Evolutionary conservation across 2,113 vertebrate species (phyloP), one percentile per base, ranked within the genome.

Genomic region (Vidua chalybeata): DNA sequence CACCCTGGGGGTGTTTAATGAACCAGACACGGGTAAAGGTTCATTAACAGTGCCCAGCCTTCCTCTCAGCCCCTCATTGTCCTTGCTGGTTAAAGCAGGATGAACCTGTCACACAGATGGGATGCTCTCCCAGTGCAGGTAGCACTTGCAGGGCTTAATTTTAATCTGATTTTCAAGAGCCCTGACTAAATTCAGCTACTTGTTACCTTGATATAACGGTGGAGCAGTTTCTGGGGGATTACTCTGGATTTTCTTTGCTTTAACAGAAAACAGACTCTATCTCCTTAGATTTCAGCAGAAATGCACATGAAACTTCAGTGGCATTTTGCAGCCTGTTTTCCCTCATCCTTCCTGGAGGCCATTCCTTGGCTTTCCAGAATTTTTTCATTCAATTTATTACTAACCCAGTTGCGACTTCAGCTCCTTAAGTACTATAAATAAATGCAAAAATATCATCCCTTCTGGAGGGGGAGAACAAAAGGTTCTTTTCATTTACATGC

Each of bases 161-260:
- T 68, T 59, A 17, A 62, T 82, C 66, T 46, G 27, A 41, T 39
- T 93, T 87, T 76, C 58, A 79, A 76, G 63, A 95, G 35, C 26
- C 28, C 46, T 66, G 72, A 13, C 55, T 91, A 41, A 91, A 85
- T 76, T 85, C 51, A 67, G 46, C 58, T 73, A 1, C 72, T 35
- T 82, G 59, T 93, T 91, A 95, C 78, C 67, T 79, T 74, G 59
- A 55, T 56, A 11, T 7, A 31, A 83, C 8, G 1, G n/a, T 6
- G 6, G 58, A 89, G 46, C 26, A 43, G 30, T 66, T 93, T 75
- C 56, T 64, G 78, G 48, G 63, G 71, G 69, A 85, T 95, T 93
- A 61, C 71, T 80, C 8, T 66, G 46, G 89, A 87, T 93, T 95
- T 91, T 62, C 54, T 82, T 87, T 48, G n/a, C 73, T 84, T 79